Conservation (phyloP, 2,888 invertebrate species). For the Drosophila maculinotata region DNA sequence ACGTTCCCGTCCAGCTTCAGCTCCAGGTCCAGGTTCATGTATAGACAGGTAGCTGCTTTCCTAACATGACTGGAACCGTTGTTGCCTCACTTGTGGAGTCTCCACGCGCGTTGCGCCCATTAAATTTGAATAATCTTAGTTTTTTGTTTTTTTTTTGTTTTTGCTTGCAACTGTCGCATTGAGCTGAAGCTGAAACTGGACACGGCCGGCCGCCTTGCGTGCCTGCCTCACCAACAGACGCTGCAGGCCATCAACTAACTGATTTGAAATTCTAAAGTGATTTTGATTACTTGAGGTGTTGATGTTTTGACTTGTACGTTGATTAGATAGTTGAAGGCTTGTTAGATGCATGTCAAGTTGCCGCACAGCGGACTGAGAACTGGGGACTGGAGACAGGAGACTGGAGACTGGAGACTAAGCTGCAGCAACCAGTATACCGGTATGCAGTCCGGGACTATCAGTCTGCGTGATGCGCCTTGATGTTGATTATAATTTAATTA, state of each 20-base stretch:
- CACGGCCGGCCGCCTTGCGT: constrained; percentile 49
- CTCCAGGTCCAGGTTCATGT: constrained; percentile 16
- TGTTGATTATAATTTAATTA: constrained; percentile 78
- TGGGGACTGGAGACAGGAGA: neutral
- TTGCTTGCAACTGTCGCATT: constrained; percentile 58
- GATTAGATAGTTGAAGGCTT: constrained; percentile 78
- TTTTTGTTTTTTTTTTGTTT: constrained; percentile 43
- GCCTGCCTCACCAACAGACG: constrained; percentile 30
- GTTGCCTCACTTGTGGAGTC: constrained; percentile 63
- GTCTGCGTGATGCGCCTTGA: constrained; percentile 51
- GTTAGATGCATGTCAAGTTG: constrained; percentile 74
- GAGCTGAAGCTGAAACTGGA: constrained; percentile 24
- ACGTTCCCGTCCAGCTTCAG: neutral
- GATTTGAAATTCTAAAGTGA: constrained; percentile 80
- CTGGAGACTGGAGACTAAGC: too few species aligned
- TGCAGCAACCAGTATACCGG: constrained; percentile 22
- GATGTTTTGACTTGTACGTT: constrained; percentile 80
- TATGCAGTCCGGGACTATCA: constrained; percentile 15
- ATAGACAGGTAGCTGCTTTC: constrained; percentile 44
- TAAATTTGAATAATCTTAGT: constrained; percentile 80
- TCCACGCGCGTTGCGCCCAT: constrained; percentile 72
- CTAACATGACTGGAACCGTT: constrained; percentile 50
- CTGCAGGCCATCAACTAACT: constrained; percentile 68
- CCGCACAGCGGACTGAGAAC: constrained; percentile 11
- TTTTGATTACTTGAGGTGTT: constrained; percentile 80